Percentiles rank a stretch among this genome's conserved stretches.
Conservation (phyloP, 1,140 invertebrate genomes). For the honey bee (Apis mellifera) region DNA sequence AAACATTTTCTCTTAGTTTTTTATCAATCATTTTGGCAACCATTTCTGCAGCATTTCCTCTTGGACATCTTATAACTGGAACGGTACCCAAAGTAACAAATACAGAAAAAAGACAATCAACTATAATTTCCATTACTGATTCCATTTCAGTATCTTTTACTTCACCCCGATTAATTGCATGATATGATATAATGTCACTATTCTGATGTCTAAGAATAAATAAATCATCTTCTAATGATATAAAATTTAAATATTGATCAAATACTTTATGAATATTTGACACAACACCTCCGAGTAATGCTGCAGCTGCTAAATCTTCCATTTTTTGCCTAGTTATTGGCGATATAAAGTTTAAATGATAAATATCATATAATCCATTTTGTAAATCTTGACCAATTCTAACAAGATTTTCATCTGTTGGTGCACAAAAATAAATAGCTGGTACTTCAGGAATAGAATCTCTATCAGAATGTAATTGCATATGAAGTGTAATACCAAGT, state of each 20-base stretch:
- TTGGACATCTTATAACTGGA: slow-evolving; percentile 96
- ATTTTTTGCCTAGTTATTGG: slow-evolving; percentile 96
- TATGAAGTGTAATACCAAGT: slow-evolving; percentile 97
- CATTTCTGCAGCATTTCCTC: slow-evolving; percentile 99
- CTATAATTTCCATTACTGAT: slow-evolving; percentile 95
- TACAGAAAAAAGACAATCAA: slow-evolving; percentile 98
- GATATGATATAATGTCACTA: slow-evolving; percentile 95
- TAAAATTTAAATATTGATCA: slow-evolving; percentile 99
- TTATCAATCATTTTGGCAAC: slow-evolving; percentile 98
- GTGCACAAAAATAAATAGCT: slow-evolving; percentile 98
- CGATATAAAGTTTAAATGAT: slow-evolving; percentile 99
- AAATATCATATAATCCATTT: slow-evolving; percentile 96
- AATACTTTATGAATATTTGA: slow-evolving; percentile 96
- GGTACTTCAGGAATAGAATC: slow-evolving; percentile 99
- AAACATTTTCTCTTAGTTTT: slow-evolving; percentile 97
- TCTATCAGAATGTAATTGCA: slow-evolving; percentile 96
- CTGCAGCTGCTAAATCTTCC: slow-evolving; percentile 96
- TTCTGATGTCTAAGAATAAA: slow-evolving; percentile 97
- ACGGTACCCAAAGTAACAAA: slow-evolving; percentile 97
- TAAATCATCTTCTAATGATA: slow-evolving; percentile 98
- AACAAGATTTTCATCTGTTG: slow-evolving; percentile 98
- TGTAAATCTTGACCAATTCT: slow-evolving; percentile 96
- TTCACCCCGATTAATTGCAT: slow-evolving; percentile 97
- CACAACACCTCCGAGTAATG: slow-evolving; percentile 93
- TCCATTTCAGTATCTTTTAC: slow-evolving; percentile 99